Conservation (phyloP, 2,888 invertebrate genomes). For the Cataglyphis livida region DNA sequence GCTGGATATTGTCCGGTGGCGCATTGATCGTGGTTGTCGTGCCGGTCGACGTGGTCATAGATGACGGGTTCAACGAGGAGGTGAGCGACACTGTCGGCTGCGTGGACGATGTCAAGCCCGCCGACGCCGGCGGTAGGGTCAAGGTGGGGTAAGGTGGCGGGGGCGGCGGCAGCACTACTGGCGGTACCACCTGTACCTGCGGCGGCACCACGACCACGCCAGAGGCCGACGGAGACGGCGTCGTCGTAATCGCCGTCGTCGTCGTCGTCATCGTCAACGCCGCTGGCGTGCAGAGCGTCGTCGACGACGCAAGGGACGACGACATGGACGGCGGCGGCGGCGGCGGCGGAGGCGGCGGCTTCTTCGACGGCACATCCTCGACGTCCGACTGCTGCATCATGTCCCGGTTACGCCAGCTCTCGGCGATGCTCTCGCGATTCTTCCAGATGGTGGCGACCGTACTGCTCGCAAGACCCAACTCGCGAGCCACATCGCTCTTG, state of each 20-base stretch:
- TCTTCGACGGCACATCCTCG: conserved; percentile 77
- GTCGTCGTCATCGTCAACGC: conserved; percentile 51
- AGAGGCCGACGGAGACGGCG: conserved; percentile 45
- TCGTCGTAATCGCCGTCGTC: conserved; percentile 59
- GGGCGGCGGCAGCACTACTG: conserved; percentile 60
- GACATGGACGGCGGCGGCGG: conserved; percentile 17
- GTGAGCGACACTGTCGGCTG: conserved; percentile 61
- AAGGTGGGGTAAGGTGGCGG: conserved; percentile 56
- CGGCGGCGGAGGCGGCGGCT: conserved; percentile 46
- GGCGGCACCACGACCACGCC: conserved; percentile 61
- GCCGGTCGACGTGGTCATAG: conserved; percentile 65
- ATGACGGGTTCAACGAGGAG: conserved; percentile 63
- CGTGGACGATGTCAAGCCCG: conserved; percentile 53
- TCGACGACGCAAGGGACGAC: conserved; percentile 48
- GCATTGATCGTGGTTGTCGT: conserved; percentile 67
- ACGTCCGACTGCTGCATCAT: conserved; percentile 81
- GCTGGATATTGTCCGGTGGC: conserved; percentile 81
- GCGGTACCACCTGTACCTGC: conserved; percentile 61
- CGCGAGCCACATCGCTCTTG: conserved; percentile 87
- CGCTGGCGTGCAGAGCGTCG: conserved; percentile 59
- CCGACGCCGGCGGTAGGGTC: conserved; percentile 58
- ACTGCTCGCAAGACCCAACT: conserved; percentile 87
- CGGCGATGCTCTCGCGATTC: conserved; percentile 87
- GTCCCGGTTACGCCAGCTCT: conserved; percentile 85
- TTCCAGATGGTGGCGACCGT: conserved; percentile 88